Percentiles rank a stretch among this genome's conserved stretches.
Evolutionary conservation across 2,113 vertebrate genomes (phyloP).

Genomic region (Formicarius rufipectus): DNA sequence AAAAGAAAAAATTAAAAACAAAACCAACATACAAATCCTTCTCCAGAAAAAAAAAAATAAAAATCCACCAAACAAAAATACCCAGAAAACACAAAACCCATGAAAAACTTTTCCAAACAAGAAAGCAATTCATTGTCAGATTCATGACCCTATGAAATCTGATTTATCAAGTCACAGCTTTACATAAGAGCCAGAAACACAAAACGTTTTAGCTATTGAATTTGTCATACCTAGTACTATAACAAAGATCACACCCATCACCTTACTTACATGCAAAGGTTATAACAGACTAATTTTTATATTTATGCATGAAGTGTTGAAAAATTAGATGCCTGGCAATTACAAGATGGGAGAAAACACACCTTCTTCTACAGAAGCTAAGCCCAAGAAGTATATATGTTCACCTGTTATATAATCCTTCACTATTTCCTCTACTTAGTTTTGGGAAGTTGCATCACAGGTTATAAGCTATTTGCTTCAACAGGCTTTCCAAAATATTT

Average conservation of each 20-base stretch:
- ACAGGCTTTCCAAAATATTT: neutral
- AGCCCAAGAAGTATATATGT: neutral
- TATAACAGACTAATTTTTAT: neutral
- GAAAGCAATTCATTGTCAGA: neutral
- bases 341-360: neutral
- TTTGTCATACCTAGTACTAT: neutral
- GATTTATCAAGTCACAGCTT: neutral
- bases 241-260: neutral
- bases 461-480: neutral
- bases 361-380: neutral
- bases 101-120: neutral
- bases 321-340: conserved; percentile 13
- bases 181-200: neutral
- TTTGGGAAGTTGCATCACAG: neutral
- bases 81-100: neutral
- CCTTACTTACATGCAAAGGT: neutral
- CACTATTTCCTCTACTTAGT: neutral
- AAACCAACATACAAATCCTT: neutral
- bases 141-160: neutral
- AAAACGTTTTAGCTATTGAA: neutral
- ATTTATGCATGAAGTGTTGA: neutral
- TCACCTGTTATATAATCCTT: neutral
- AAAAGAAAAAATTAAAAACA: neutral
- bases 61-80: neutral
- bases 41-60: neutral